phyloP scores from a whole-genome alignment of 2,113 vertebrate genomes.

The Chaetodon trifascialis region DNA sequence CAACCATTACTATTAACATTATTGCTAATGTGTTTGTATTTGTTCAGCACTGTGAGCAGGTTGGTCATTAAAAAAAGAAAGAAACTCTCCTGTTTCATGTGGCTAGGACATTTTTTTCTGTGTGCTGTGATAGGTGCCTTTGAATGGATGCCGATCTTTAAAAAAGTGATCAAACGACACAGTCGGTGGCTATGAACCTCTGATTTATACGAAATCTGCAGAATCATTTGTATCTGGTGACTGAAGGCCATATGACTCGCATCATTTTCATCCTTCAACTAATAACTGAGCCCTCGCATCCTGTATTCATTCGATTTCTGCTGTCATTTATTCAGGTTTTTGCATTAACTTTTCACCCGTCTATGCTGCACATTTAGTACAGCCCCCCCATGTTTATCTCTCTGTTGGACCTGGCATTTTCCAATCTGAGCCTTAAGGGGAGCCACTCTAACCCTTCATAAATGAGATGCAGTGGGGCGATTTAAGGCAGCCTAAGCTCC shows the following conservation, averaged over 20 bases:
- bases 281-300: background rate
- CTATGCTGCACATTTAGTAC: background rate
- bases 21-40: too few relatives aligned
- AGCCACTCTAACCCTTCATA: constrained; percentile 33
- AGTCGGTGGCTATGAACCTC: background rate
- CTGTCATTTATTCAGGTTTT: background rate
- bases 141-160: background rate
- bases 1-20: too few relatives aligned
- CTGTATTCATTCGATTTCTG: background rate
- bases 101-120: too few relatives aligned
- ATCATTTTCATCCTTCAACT: background rate
- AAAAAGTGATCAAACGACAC: background rate
- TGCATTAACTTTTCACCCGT: background rate
- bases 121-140: too few relatives aligned
- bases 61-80: too few relatives aligned
- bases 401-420: constrained; percentile 12
- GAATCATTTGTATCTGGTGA: background rate
- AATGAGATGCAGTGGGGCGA: constrained; percentile 48
- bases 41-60: too few relatives aligned
- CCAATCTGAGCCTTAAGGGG: constrained; percentile 9
- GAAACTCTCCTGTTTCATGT: too few relatives aligned
- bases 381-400: background rate
- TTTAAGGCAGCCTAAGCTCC: constrained; percentile 49
- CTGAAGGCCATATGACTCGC: constrained; percentile 3
- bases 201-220: too few relatives aligned